These are phyloP conservation scores for Cryptoprocta ferox DNA, from an alignment of 2,797 vertebrate genomes.

Conservation along the genomic window DNA sequence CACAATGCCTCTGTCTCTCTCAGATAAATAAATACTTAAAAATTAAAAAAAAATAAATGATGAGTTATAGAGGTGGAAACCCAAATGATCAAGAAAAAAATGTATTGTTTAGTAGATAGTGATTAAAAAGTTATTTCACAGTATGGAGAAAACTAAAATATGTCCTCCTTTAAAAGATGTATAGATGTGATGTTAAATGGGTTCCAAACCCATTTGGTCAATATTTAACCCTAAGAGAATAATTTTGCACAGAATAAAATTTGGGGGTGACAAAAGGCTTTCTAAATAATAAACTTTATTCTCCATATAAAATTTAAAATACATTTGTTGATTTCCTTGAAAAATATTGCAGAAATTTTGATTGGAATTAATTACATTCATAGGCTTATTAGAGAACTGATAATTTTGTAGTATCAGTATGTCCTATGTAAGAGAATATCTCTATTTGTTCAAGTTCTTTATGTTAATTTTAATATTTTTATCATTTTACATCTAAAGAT, in stretches of 20 bases:
- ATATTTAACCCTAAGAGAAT: not conserved
- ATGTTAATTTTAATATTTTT: not conserved
- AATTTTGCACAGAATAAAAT: not conserved
- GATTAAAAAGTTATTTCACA: not conserved
- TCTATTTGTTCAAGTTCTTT: not conserved
- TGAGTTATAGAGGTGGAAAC: not conserved
- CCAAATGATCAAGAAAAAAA: not conserved
- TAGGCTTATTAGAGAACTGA: not conserved
- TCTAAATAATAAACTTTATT: not conserved
- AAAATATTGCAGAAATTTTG: not conserved
- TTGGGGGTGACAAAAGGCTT: not conserved
- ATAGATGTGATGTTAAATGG: not conserved
- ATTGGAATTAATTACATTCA: not conserved
- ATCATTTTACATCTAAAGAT: not conserved
- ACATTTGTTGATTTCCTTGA: not conserved
- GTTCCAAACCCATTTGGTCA: not conserved
- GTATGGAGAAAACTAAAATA: not conserved
- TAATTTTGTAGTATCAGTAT: not conserved
- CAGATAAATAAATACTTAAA: too few species aligned
- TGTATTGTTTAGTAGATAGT: not conserved
- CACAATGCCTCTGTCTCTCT: too few species aligned
- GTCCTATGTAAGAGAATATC: not conserved
- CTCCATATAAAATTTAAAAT: not conserved
- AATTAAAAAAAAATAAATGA: not conserved
- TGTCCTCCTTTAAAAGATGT: not conserved